Percentiles rank a stretch among this genome's conserved stretches.
These are phyloP conservation scores for Trichonephila clavipes DNA, from an alignment of 1,140 invertebrate species.

Conservation along the genomic window DNA sequence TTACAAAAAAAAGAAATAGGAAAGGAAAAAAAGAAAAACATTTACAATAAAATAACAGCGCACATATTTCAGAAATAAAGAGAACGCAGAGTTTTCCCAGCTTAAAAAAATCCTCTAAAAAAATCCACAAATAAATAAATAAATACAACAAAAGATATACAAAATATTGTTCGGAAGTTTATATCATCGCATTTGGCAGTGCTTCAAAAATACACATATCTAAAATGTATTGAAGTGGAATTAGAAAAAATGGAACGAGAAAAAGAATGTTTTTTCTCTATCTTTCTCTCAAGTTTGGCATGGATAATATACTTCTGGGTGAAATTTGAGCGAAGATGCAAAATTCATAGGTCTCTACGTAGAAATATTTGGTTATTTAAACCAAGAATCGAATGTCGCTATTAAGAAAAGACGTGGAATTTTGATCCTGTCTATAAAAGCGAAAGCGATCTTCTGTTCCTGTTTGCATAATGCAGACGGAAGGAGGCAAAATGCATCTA, in stretches of 20 bases:
- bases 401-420: slow-evolving; percentile 28
- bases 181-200: slow-evolving; percentile 18
- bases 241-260: neutral
- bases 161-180: neutral
- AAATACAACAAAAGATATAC: neutral
- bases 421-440: slow-evolving; percentile 30
- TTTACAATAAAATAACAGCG: slow-evolving; percentile 31
- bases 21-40: neutral
- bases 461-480: slow-evolving; percentile 52
- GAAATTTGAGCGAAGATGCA: neutral
- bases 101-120: neutral
- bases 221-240: slow-evolving; percentile 36
- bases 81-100: neutral
- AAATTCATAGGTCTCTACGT: slow-evolving; percentile 8
- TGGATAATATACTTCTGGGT: neutral
- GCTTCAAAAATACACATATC: slow-evolving; percentile 37
- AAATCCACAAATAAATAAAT: neutral
- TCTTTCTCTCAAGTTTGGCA: neutral
- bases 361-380: slow-evolving; percentile 48
- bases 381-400: slow-evolving; percentile 37
- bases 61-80: slow-evolving; percentile 30
- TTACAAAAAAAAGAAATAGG: neutral
- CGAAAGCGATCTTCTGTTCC: slow-evolving; percentile 39
- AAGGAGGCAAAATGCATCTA: slow-evolving; percentile 54
- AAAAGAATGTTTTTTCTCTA: neutral